Base-by-base conservation (phyloP, 2,888 invertebrate genomes). In the Macropis europaea region DNA sequence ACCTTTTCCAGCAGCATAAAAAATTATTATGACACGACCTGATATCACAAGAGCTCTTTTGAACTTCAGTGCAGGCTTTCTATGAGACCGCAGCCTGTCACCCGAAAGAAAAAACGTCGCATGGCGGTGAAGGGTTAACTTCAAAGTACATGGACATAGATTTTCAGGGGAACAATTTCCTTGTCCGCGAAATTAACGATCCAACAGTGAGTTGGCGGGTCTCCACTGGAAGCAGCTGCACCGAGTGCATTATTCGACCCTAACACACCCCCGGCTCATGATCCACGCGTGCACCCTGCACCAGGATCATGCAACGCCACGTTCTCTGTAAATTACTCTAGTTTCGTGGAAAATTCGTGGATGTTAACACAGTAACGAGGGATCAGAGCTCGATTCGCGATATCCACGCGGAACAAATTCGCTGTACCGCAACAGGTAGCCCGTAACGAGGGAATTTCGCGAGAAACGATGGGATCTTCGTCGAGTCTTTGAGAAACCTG, bases 181-280 rank as follows among this genome's bases (percentile, higher is more conserved):
- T 13, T 24, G 26, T n/a, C 11, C 48, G 38, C 30, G 22, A 38
- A 38, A 64, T 76, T 76, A 64, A 64, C 59, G 50, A 66, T 15
- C 26, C 4, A 24, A 28, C 43, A 9, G 28, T 40, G 22, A 30
- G 24, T 32, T 22, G 28, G 7, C 13, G 45, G 38, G 17, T 28
- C 30, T 43, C 19, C 11, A 45, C 30, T 32, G 38, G 54, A 48
- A 34, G 22, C 73, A 67, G 54, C 19, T 60, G 45, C 32, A 22
- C 26, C 38, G 47, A n/a, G 48, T 15, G 36, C 28, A 68, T 76
- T 71, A 60, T 67, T 40, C 47, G 52, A 34, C 38, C 24, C 13
- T 26, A 45, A 52, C 71, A 32, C 59, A 43, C 17, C 26, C 19
- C 43, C 32, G 50, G 68, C 50, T 22, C 53, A 30, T 26, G 19